Evolutionary conservation across 2,797 vertebrate species (phyloP), one percentile per base, ranked within the genome.

Genomic region (Eremophila alpestris): DNA sequence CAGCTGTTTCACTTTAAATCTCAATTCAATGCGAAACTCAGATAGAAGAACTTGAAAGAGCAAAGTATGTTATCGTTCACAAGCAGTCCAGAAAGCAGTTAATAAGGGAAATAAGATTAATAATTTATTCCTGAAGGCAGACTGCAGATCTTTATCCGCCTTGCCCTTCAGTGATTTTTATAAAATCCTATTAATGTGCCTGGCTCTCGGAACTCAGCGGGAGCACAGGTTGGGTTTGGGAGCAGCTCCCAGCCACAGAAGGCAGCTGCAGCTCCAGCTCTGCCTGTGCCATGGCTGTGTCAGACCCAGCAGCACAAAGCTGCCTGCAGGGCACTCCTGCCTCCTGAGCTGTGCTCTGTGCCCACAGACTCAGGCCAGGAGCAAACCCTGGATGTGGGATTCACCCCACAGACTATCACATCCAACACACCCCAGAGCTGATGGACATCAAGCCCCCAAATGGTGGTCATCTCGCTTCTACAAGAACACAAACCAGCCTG

Each of bases 1-100:
- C 96, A 97, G 96, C 96, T 97, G 96, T 90, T 97, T 97, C 75
- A 70, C 94, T 97, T 93, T 88, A 94, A 96, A 91, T 82, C 67
- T 88, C 93, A 94, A 87, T 94, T 95, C 89, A 83, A 93, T 68
- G 71, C 21, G 76, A 94, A 92, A 93, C 81, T 95, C 83, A 41
- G 90, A 92, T 82, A 86, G 83, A 91, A 95, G 92, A 82, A 95
- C 90, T 94, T 95, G 93, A 97, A 95, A 96, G 87, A 95, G 84
- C 91, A 91, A 91, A 94, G 86, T 74, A 96, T 87, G 93, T 92
- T 94, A 96, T 90, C 82, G 4, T 77, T 94, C 49, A 0, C 95
- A 88, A 58, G 62, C 91, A 93, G 93, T 81, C 90, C 91, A 91
- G 73, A 96, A 95, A 95, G 93, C 92, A 92, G 94, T 91, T 97